Conservation (phyloP, 2,113 vertebrate species). For the Gymnocephalus cernua region DNA sequence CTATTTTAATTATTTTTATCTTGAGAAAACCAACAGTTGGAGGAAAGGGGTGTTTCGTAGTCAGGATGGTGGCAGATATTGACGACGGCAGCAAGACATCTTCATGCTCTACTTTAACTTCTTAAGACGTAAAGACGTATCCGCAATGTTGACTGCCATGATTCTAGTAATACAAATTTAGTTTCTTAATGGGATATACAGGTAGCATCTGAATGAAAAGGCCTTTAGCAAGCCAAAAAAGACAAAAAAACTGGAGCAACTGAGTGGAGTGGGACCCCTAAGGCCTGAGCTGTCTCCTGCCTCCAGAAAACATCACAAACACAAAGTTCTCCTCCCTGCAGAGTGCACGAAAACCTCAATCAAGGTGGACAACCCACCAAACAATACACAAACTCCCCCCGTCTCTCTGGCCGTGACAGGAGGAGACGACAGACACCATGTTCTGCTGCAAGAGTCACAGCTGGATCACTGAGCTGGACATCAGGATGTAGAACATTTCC, state of each 20-base stretch:
- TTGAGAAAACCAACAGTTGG: slow-evolving; percentile 10
- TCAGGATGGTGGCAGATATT: slow-evolving; percentile 6
- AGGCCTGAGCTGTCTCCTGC: slow-evolving; percentile 9
- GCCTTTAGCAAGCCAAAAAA: not conserved
- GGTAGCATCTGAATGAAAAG: slow-evolving; percentile 2
- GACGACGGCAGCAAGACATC: not conserved
- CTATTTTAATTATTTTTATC: slow-evolving; percentile 36
- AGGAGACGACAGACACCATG: slow-evolving; percentile 34
- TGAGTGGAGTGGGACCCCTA: not conserved
- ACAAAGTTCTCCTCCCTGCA: slow-evolving; percentile 14
- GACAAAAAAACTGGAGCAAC: slow-evolving; percentile 5
- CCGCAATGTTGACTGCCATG: too few species aligned
- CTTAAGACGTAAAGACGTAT: not conserved
- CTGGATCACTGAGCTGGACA: slow-evolving; percentile 42
- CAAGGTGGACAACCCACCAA: slow-evolving; percentile 12
- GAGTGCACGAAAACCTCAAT: not conserved
- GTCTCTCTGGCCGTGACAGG: not conserved
- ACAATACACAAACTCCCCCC: not conserved
- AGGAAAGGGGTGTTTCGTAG: not conserved
- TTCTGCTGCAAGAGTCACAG: slow-evolving; percentile 47
- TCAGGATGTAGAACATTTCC: slow-evolving; percentile 27
- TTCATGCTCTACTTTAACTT: not conserved
- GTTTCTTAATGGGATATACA: not conserved
- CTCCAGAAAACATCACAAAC: slow-evolving; percentile 25
- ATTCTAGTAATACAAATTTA: too few species aligned